Conservation (phyloP, 2,888 invertebrate species). For the Eucera pruinosa region DNA sequence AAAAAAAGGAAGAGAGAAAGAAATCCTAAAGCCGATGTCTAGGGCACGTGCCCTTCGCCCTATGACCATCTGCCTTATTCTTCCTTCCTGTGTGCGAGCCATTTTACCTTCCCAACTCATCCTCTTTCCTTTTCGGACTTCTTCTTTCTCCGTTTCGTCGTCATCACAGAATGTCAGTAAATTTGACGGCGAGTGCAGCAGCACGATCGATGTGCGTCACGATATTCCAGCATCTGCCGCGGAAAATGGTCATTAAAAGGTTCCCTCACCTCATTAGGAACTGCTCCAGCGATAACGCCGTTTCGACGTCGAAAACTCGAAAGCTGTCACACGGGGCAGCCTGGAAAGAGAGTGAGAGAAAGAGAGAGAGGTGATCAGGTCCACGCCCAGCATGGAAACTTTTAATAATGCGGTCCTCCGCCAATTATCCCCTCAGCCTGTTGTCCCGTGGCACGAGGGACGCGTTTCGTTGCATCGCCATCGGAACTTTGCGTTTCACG, state of each 20-base stretch:
- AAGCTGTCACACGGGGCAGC: conserved; percentile 41
- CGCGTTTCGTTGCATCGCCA: conserved; percentile 17
- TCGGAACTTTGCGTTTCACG: conserved; percentile 28
- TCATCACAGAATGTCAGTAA: neutral
- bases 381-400: conserved; percentile 59
- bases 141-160: neutral
- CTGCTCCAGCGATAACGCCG: conserved; percentile 53
- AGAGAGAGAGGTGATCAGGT: conserved; percentile 42
- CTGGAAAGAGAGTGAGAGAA: neutral
- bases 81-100: conserved; percentile 15
- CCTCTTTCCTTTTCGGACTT: conserved; percentile 7
- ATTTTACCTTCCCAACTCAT: conserved; percentile 31
- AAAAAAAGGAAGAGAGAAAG: conserved; percentile 33
- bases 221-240: conserved; percentile 64
- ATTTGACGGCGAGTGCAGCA: conserved; percentile 4
- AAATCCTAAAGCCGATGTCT: conserved; percentile 69
- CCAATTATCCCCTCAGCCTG: conserved; percentile 51
- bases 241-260: conserved; percentile 67
- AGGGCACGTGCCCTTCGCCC: conserved; percentile 72
- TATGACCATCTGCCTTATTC: conserved; percentile 66
- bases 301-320: conserved; percentile 57
- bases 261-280: conserved; percentile 62
- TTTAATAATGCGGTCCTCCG: conserved; percentile 65
- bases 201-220: conserved; percentile 52
- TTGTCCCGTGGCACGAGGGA: conserved; percentile 23